A percentile compares a stretch with the other conserved stretches of the same genome.
These are phyloP conservation scores for Urocyon cinereoargenteus DNA, from an alignment of 2,797 vertebrate genomes.

Conservation along the genomic window DNA sequence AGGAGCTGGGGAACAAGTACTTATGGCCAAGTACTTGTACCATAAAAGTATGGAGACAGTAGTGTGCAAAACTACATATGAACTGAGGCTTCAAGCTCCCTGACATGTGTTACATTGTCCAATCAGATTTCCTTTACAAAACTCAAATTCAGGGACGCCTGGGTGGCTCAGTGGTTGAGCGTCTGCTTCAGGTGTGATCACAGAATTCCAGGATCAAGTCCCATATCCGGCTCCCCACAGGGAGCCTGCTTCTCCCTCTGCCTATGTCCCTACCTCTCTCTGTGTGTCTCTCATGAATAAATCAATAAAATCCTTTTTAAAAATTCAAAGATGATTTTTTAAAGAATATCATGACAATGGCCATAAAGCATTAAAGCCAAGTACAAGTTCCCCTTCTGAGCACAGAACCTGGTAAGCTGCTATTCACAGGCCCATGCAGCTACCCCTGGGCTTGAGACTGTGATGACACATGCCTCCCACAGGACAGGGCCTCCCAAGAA, in stretches of 20 bases:
- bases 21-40: neutral
- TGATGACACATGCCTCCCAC: neutral
- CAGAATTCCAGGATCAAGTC: no score
- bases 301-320: no score
- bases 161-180: no score
- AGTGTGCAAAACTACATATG: rapidly evolving
- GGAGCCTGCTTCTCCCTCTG: no score
- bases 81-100: neutral
- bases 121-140: neutral
- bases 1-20: neutral
- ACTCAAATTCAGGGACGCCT: neutral
- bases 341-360: neutral
- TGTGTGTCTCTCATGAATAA: no score
- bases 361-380: neutral
- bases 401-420: neutral
- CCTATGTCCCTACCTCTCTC: no score
- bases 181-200: no score
- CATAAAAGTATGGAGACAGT: neutral
- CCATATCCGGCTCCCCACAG: no score
- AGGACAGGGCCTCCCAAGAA: neutral
- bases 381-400: neutral
- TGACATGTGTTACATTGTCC: rapidly evolving
- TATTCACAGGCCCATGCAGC: neutral
- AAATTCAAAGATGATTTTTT: neutral
- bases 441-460: neutral